A percentile compares a stretch with the other conserved stretches of the same genome.
phyloP scores from a whole-genome alignment of 2,113 vertebrate genomes.

The Oxyura jamaicensis region DNA sequence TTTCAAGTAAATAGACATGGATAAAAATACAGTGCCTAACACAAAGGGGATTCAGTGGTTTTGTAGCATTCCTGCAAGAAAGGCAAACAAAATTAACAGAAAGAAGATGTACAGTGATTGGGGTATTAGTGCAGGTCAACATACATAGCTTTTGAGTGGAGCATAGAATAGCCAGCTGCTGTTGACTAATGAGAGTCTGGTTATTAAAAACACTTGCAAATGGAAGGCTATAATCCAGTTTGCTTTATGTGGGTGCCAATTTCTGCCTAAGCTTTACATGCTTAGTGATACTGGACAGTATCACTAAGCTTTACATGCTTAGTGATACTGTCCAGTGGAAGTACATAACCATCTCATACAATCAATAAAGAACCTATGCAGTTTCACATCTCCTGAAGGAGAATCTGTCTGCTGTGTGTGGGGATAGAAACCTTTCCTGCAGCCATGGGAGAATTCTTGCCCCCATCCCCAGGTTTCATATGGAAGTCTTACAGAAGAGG shows the following conservation, averaged over 20 bases:
- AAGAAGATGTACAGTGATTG: neutral
- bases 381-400: neutral
- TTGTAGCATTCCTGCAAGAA: neutral
- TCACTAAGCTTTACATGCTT: neutral
- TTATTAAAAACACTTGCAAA: neutral
- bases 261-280: neutral
- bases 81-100: neutral
- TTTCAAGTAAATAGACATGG: neutral
- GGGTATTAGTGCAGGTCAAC: neutral
- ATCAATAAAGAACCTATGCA: neutral
- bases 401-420: fast-evolving
- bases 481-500: fast-evolving
- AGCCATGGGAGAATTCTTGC: fast-evolving
- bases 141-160: neutral
- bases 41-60: neutral
- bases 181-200: neutral
- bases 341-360: neutral
- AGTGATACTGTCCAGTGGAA: neutral
- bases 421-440: neutral
- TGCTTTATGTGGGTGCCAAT: neutral
- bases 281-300: neutral
- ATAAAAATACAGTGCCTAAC: neutral
- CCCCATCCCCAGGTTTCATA: fast-evolving
- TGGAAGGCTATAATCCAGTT: neutral
- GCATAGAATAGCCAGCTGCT: neutral